Evolutionary conservation across 2,797 vertebrate species (phyloP).

Genomic region (Pangasius sanitwongsei): DNA sequence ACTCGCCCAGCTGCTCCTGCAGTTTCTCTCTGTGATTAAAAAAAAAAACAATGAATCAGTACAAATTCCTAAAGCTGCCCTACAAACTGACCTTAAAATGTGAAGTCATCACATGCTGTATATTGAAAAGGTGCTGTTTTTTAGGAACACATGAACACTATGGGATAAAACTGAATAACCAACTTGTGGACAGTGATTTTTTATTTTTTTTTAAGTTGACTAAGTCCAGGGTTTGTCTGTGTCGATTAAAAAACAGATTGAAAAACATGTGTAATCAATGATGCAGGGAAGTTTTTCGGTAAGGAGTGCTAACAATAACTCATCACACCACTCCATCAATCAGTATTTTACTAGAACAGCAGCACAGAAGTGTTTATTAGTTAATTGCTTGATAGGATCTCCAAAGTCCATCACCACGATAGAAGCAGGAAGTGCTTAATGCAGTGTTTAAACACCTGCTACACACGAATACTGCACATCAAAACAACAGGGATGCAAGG

Average conservation of each 20-base stretch:
- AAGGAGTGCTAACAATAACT: background rate
- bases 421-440: background rate
- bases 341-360: background rate
- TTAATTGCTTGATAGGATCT: background rate
- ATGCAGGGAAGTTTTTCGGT: background rate
- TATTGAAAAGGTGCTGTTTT: background rate
- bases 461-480: background rate
- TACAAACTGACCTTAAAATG: background rate
- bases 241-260: background rate
- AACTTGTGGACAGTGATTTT: background rate
- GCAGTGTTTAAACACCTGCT: background rate
- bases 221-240: background rate
- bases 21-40: conserved; percentile 61
- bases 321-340: background rate
- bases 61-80: background rate
- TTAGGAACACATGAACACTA: background rate
- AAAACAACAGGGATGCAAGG: background rate
- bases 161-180: background rate
- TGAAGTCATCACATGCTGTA: background rate
- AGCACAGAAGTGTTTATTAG: background rate
- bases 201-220: background rate
- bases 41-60: conserved; percentile 32
- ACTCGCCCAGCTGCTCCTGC: conserved; percentile 54
- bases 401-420: background rate
- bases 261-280: background rate